Conservation (phyloP, 2,888 invertebrate species). For the Chirona hameri region DNA sequence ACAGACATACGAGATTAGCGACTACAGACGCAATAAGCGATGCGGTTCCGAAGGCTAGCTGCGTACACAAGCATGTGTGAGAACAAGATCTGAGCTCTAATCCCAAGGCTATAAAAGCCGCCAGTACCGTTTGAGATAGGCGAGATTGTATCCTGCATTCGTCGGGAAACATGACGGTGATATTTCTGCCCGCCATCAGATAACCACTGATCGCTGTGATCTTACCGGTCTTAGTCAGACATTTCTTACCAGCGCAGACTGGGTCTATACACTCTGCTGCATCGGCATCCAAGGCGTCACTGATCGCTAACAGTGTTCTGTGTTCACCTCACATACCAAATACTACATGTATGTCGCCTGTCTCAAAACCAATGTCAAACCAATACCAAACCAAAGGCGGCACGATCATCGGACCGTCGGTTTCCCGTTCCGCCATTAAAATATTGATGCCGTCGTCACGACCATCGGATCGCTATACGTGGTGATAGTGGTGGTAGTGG, state of each 20-base stretch:
- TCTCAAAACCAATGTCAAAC: background rate
- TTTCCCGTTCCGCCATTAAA: too few relatives aligned
- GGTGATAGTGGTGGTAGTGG: too few relatives aligned
- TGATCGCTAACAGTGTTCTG: too few relatives aligned
- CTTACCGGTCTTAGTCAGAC: too few relatives aligned
- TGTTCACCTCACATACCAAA: too few relatives aligned
- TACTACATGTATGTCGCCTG: background rate
- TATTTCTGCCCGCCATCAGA: background rate
- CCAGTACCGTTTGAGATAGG: background rate
- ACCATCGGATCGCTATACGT: too few relatives aligned
- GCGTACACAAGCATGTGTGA: background rate
- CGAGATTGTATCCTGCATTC: background rate
- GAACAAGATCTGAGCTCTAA: background rate
- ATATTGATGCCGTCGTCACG: too few relatives aligned
- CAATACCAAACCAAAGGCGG: too few relatives aligned
- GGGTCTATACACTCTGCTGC: too few relatives aligned
- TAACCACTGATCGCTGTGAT: background rate
- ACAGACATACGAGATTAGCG: constrained; percentile 78
- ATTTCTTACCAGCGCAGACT: too few relatives aligned
- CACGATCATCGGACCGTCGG: too few relatives aligned
- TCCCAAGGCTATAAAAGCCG: background rate
- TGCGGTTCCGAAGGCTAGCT: background rate
- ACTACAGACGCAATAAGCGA: too few relatives aligned
- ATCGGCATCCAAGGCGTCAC: background rate
- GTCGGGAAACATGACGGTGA: background rate